These are phyloP conservation scores for Morus bassanus DNA, from an alignment of 2,797 vertebrate genomes.

Conservation along the genomic window DNA sequence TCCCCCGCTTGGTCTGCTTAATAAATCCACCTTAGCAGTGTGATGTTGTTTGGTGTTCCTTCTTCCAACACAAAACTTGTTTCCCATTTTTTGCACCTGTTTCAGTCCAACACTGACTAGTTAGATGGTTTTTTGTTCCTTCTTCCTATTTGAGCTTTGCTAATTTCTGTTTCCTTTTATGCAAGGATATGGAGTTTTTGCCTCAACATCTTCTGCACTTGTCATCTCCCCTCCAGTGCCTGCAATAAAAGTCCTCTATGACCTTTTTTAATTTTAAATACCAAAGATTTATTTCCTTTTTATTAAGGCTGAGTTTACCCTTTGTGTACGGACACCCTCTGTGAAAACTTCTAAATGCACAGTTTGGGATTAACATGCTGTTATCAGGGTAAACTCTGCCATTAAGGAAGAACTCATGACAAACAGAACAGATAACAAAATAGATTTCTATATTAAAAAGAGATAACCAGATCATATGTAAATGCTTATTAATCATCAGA, in stretches of 20 bases:
- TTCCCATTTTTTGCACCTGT: not conserved
- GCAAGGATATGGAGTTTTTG: not conserved
- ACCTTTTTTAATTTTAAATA: not conserved
- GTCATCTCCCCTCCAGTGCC: not conserved
- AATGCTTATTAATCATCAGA: not conserved
- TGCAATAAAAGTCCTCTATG: not conserved
- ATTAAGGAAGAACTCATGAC: not conserved
- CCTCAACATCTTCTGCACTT: not conserved
- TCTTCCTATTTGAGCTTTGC: not conserved
- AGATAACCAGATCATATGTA: not conserved
- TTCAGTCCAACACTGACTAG: not conserved
- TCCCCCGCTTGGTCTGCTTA: not conserved
- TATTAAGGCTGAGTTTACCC: not conserved
- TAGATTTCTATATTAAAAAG: not conserved
- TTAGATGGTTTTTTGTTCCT: too few species aligned
- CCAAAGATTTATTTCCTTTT: not conserved
- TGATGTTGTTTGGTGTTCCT: accelerated
- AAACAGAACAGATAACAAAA: not conserved
- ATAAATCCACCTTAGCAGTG: not conserved
- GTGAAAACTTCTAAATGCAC: not conserved
- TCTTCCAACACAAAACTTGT: not conserved
- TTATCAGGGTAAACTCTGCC: not conserved
- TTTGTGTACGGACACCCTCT: not conserved
- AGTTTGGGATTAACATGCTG: not conserved
- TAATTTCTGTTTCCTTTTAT: not conserved